Conservation (phyloP, 2,113 vertebrate genomes). For the Cervus canadensis region DNA sequence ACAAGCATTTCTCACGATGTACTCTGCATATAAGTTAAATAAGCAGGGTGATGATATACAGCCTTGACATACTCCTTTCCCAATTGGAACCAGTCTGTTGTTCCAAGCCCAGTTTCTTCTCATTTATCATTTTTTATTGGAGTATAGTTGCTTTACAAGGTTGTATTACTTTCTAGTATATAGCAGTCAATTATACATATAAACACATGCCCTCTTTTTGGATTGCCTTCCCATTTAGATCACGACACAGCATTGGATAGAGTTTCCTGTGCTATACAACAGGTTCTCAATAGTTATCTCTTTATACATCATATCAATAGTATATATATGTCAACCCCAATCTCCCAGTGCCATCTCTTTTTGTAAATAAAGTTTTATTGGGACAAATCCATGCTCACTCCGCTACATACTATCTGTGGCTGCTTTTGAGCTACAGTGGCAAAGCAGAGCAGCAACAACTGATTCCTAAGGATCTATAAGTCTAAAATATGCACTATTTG, state of each 20-base stretch:
- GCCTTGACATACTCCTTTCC: neutral
- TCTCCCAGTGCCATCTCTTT: neutral
- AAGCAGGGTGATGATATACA: neutral
- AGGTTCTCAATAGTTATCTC: neutral
- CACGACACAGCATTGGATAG: neutral
- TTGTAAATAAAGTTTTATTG: neutral
- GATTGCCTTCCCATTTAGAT: neutral
- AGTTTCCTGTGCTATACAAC: neutral
- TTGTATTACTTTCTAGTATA: neutral
- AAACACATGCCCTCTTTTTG: neutral
- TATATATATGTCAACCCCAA: neutral
- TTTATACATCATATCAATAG: neutral
- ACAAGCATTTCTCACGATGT: neutral
- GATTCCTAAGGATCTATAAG: neutral
- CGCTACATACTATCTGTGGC: neutral
- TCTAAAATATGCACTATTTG: neutral
- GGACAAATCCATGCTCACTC: neutral
- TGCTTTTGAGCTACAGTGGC: neutral
- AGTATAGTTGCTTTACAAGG: neutral
- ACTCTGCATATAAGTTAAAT: neutral
- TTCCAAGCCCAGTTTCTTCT: neutral
- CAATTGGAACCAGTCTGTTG: neutral
- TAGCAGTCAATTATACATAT: neutral
- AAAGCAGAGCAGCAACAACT: neutral
- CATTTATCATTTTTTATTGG: neutral